Evolutionary conservation across 2,797 vertebrate species (phyloP).

Genomic region (Neopelma chrysocephalum): DNA sequence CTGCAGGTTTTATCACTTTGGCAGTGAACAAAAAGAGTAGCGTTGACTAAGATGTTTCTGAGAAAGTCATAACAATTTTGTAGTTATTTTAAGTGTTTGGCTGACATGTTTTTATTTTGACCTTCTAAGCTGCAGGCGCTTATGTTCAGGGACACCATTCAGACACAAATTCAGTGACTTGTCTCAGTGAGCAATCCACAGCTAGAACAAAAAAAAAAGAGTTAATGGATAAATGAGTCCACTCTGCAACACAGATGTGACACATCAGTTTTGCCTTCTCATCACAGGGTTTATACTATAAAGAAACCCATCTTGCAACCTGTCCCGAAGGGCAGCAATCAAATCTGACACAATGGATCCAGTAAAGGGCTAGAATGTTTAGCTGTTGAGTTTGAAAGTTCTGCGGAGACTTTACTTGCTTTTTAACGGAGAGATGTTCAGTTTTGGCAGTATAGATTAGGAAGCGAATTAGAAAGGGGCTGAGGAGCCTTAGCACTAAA

Average conservation of each 20-base stretch:
- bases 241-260: neutral
- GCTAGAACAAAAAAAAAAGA: neutral
- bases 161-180: neutral
- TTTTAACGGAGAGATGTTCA: neutral
- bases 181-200: neutral
- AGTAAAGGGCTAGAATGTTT: neutral
- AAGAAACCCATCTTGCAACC: neutral
- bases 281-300: neutral
- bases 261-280: neutral
- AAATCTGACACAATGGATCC: neutral
- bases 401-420: neutral
- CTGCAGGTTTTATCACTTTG: neutral
- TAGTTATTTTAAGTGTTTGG: neutral
- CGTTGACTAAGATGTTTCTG: neutral
- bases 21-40: neutral
- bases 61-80: neutral
- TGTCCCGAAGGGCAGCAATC: neutral
- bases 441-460: neutral
- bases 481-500: neutral
- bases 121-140: neutral
- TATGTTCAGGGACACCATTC: neutral
- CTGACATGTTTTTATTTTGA: neutral
- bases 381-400: neutral
- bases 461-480: neutral
- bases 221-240: neutral